phyloP scores from a whole-genome alignment of 2,797 vertebrate genomes.

The Acipenser ruthenus region DNA sequence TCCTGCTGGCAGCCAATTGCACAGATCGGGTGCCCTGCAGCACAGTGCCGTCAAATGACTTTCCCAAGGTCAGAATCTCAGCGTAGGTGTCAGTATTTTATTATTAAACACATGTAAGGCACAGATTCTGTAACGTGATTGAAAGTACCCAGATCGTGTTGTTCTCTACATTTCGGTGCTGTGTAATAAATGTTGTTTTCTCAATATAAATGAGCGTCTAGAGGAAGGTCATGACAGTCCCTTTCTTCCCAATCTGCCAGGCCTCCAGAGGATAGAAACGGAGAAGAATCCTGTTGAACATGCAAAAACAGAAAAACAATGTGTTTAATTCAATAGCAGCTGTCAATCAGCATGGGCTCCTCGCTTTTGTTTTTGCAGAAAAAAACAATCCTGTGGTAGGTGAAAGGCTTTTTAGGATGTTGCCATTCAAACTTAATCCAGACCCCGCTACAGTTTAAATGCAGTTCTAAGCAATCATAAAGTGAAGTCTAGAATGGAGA shows the following conservation, averaged over 20 bases:
- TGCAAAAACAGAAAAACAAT: slow-evolving; percentile 9
- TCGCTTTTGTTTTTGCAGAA: background rate
- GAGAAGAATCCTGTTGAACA: slow-evolving; percentile 67
- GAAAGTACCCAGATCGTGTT: no score
- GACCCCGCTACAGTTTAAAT: background rate
- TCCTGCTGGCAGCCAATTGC: no score
- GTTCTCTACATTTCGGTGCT: no score
- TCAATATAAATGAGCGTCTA: slow-evolving; percentile 36
- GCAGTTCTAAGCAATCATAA: background rate
- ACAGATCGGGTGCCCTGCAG: no score
- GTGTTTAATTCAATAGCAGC: background rate
- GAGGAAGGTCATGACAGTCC: slow-evolving; percentile 84
- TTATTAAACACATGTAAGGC: no score
- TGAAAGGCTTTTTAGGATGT: background rate
- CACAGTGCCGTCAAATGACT: no score
- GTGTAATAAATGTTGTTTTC: no score
- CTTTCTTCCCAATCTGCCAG: slow-evolving; percentile 90
- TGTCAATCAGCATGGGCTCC: no score
- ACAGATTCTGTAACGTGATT: no score
- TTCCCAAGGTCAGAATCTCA: no score
- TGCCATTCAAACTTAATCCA: background rate
- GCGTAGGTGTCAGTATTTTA: no score
- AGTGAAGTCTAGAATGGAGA: no score
- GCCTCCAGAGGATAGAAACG: slow-evolving; percentile 72
- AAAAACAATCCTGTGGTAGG: background rate